Conservation (phyloP, 2,888 invertebrate genomes). For the Habrosyne pyritoides region DNA sequence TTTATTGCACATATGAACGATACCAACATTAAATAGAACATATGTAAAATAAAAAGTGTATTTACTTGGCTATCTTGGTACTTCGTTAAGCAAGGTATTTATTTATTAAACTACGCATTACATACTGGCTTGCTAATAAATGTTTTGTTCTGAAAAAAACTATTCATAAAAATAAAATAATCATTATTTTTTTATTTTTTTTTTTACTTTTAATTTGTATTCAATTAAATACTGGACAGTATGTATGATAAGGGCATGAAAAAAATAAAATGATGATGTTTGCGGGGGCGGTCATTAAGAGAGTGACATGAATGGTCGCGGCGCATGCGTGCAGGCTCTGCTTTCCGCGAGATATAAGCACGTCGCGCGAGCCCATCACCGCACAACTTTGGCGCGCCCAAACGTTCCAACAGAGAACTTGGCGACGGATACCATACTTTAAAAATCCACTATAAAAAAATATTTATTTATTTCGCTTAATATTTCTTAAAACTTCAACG, state of each 20-base stretch:
- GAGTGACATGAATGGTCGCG: constrained; percentile 68
- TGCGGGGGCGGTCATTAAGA: constrained; percentile 78
- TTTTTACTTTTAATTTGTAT: too few relatives aligned
- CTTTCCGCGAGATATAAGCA: constrained; percentile 72
- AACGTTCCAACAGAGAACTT: constrained; percentile 68
- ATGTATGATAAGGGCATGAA: constrained; percentile 19
- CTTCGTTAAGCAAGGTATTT: too few relatives aligned
- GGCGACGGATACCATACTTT: constrained; percentile 44
- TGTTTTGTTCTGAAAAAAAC: too few relatives aligned
- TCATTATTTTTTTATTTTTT: too few relatives aligned
- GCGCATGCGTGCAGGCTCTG: constrained; percentile 66
- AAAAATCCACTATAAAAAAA: constrained; percentile 30
- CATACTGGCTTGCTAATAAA: too few relatives aligned
- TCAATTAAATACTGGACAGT: too few relatives aligned
- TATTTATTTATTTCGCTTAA: constrained; percentile 30
- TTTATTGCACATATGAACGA: constrained; percentile 33
- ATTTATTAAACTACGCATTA: too few relatives aligned
- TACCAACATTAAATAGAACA: neutral
- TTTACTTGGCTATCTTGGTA: too few relatives aligned
- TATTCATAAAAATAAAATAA: too few relatives aligned
- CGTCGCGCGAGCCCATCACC: constrained; percentile 61
- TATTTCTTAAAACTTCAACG: constrained; percentile 30
- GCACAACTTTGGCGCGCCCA: constrained; percentile 79
- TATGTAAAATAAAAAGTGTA: neutral
- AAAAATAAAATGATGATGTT: constrained; percentile 54